phyloP scores from a whole-genome alignment of 2,888 invertebrate species.

The Machimus atricapillus region DNA sequence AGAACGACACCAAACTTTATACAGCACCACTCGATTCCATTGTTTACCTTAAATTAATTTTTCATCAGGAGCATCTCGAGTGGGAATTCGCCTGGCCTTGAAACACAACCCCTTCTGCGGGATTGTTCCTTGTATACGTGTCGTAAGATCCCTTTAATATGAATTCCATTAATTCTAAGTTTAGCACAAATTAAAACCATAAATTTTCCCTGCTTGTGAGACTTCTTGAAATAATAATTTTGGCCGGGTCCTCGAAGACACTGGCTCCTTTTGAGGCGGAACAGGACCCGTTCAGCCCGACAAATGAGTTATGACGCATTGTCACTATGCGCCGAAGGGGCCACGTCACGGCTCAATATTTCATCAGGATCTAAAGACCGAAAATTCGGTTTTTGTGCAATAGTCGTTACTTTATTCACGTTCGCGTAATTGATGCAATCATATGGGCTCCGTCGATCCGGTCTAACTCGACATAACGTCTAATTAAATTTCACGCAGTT shows the following conservation, averaged over 20 bases:
- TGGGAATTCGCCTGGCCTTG: conserved; percentile 3
- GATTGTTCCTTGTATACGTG: not conserved
- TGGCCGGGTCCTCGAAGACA: not conserved
- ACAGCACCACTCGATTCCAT: not conserved
- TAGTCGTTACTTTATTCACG: not conserved
- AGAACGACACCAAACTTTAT: not conserved
- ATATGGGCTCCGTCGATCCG: not conserved
- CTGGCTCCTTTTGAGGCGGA: not conserved
- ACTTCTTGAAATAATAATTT: conserved; percentile 36
- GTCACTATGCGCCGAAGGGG: not conserved
- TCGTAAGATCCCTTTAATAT: conserved; percentile 1
- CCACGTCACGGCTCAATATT: not conserved
- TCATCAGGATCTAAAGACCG: not conserved
- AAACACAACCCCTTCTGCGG: not conserved
- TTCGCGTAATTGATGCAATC: not conserved
- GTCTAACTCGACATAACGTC: conserved; percentile 37
- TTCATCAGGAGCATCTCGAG: not conserved
- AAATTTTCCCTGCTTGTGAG: conserved; percentile 18
- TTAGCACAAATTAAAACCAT: conserved; percentile 39
- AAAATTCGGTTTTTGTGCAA: conserved; percentile 12
- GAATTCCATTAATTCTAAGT: conserved; percentile 31
- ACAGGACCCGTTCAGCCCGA: not conserved
- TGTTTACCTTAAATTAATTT: conserved; percentile 11
- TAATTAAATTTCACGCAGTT: conserved; percentile 46
- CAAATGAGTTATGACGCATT: conserved; percentile 21